A percentile compares a stretch with the other conserved stretches of the same genome.
phyloP scores from a whole-genome alignment of 2,888 invertebrate genomes.

The Congeria kusceri region DNA sequence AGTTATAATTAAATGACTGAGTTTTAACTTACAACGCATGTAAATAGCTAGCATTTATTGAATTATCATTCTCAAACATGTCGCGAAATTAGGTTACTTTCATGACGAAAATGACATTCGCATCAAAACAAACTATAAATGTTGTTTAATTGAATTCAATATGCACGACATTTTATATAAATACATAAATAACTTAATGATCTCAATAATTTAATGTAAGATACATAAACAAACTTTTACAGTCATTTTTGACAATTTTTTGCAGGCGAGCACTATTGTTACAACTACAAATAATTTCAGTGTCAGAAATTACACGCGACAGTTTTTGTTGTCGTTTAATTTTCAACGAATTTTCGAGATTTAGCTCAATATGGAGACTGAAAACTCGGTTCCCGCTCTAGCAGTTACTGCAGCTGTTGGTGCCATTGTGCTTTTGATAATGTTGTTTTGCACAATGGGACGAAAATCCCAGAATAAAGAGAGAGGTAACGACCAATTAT shows the following conservation, averaged over 20 bases:
- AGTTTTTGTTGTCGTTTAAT: neutral
- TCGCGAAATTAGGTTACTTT: slow-evolving; percentile 2
- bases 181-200: too few relatives aligned
- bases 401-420: slow-evolving; percentile 84
- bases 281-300: neutral
- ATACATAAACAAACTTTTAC: neutral
- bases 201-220: too few relatives aligned
- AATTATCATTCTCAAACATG: too few relatives aligned
- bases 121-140: too few relatives aligned
- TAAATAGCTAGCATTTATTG: too few relatives aligned
- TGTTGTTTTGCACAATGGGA: slow-evolving; percentile 78
- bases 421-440: slow-evolving; percentile 81
- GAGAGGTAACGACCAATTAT: slow-evolving; percentile 37
- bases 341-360: neutral
- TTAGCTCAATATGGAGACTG: slow-evolving; percentile 37
- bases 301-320: slow-evolving; percentile 38
- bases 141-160: too few relatives aligned
- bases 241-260: neutral
- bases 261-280: neutral
- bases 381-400: slow-evolving; percentile 76
- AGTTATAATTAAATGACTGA: too few relatives aligned
- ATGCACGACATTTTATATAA: too few relatives aligned
- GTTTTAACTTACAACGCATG: too few relatives aligned
- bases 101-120: too few relatives aligned
- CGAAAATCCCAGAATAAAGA: slow-evolving; percentile 71